Evolutionary conservation across 1,140 invertebrate species (phyloP).

Genomic region (Conus ventricosus): DNA sequence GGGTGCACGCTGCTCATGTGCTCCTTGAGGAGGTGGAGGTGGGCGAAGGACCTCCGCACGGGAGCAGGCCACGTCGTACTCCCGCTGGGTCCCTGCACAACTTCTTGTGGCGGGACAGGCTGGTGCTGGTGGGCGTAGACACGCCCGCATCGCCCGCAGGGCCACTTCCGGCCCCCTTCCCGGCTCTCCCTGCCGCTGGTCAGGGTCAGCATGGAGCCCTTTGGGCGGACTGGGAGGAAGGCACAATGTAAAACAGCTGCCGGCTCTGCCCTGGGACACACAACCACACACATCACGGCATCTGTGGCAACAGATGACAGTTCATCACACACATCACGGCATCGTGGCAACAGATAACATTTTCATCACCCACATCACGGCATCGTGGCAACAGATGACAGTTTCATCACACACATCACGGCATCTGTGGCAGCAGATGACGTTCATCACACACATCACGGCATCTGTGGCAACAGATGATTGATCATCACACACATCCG

Average conservation of each 20-base stretch:
- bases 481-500: too few relatives aligned
- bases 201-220: not conserved
- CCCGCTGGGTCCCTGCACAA: not conserved
- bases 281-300: not conserved
- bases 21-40: not conserved
- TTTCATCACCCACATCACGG: too few relatives aligned
- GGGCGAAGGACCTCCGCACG: not conserved
- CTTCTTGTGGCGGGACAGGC: constrained; percentile 12
- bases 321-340: too few relatives aligned
- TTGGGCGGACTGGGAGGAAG: not conserved
- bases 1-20: not conserved
- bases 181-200: not conserved
- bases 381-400: too few relatives aligned
- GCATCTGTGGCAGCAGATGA: too few relatives aligned
- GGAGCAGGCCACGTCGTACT: not conserved
- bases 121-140: constrained; percentile 13
- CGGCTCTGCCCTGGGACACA: not conserved
- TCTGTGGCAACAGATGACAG: not conserved
- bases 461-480: too few relatives aligned
- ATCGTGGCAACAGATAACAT: too few relatives aligned
- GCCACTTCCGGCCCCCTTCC: not conserved
- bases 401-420: too few relatives aligned
- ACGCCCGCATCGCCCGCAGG: not conserved
- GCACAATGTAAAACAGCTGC: not conserved
- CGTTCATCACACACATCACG: too few relatives aligned